Evolutionary conservation across 2,797 vertebrate species (phyloP), one percentile per base, ranked within the genome.

Genomic region (Antrozous pallidus): DNA sequence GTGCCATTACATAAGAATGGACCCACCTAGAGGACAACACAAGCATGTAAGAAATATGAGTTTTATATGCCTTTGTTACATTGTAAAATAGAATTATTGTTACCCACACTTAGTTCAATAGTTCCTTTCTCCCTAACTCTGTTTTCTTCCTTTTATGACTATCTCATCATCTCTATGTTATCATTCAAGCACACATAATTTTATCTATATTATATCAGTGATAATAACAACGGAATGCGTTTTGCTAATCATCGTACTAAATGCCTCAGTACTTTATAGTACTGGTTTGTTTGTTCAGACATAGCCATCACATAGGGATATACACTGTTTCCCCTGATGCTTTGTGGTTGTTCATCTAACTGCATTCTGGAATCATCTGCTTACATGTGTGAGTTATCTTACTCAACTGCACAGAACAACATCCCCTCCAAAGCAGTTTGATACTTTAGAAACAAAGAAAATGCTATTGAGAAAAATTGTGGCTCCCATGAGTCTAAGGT

Each of bases 381-480:
- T 94, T 81, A 92, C 14, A 65, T 78, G 82, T 73, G 6, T 2
- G 28, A 95, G 95, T 97, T 87, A 87, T 94, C 54, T 95, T 75
- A 92, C 36, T 94, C 67, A 89, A 31, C 89, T 67, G 17, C 45
- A 93, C 54, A 89, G 40, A 91, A 80, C 24, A 89, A 80, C 80
- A 54, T 83, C 51, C 49, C 5, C 24, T 82, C 70, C 28, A 80
- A 93, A 95, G 73, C 45, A 93, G 18, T 92, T 38, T 70, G 81
- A 87, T 94, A 89, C 71, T 31, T 93, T 54, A 91, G 78, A 70
- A 92, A 81, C 94, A 74, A 81, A 95, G 77, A 85, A 95, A 96
- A 88, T 75, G 31, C 45, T 88, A 33, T 86, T 89, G 78, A 96
- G 95, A 95, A 91, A 97, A 97, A 94, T 54, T 89, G 67, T 95